A percentile compares a stretch with the other conserved stretches of the same genome.
These are phyloP conservation scores for Thereva nobilitata DNA, from an alignment of 2,888 invertebrate species.

Conservation along the genomic window DNA sequence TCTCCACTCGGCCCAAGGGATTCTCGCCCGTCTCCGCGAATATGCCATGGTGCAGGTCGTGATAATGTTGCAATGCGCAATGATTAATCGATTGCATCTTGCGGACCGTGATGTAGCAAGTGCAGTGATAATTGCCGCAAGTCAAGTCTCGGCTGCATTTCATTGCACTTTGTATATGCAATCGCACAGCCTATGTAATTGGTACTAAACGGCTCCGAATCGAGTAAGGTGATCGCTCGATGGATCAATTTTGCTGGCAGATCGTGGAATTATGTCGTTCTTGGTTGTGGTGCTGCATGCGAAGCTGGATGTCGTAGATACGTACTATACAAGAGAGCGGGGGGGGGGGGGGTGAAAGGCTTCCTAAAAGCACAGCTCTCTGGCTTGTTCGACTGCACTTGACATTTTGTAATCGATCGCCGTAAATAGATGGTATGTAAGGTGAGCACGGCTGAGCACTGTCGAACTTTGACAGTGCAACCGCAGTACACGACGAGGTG, in stretches of 20 bases:
- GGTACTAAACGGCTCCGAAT: slow-evolving; percentile 28
- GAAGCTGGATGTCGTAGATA: slow-evolving; percentile 4
- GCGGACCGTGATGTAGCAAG: slow-evolving; percentile 25
- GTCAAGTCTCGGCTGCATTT: slow-evolving; percentile 18
- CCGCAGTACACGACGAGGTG: slow-evolving; percentile 12
- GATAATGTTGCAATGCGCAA: slow-evolving; percentile 26
- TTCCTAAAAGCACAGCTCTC: neutral
- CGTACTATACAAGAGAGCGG: neutral
- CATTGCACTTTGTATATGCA: slow-evolving; percentile 24
- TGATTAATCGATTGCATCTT: slow-evolving; percentile 37
- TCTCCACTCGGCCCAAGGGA: slow-evolving; percentile 11
- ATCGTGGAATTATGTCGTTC: slow-evolving; percentile 33
- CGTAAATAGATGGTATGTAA: slow-evolving; percentile 21
- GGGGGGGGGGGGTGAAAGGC: slow-evolving; percentile 7
- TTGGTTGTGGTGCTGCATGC: neutral
- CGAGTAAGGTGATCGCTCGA: slow-evolving; percentile 29
- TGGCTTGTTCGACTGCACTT: slow-evolving; percentile 31
- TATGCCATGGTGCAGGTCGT: neutral
- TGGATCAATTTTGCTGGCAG: slow-evolving; percentile 25
- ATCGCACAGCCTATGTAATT: slow-evolving; percentile 34
- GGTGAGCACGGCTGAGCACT: slow-evolving; percentile 26
- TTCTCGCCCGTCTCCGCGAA: neutral
- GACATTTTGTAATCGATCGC: slow-evolving; percentile 35
- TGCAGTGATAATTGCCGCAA: slow-evolving; percentile 34
- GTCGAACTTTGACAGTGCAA: slow-evolving; percentile 29